Base-by-base conservation (phyloP, 2,113 vertebrate species). In the Corvus hawaiiensis region DNA sequence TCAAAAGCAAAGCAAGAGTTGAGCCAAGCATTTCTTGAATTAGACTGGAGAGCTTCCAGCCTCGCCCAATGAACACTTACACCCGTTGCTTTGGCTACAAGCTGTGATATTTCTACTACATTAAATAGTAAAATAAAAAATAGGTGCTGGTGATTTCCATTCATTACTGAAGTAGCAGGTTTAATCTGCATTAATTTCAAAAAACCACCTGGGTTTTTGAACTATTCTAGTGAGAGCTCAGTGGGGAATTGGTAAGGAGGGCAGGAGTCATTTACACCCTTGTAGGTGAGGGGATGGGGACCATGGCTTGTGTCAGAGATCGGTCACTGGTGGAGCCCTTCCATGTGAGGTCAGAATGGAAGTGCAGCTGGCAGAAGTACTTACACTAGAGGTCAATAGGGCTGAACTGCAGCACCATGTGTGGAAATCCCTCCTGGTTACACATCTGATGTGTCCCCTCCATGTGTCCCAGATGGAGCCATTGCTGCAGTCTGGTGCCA, bases 271-370 rank as follows among this genome's bases (percentile, higher is more conserved):
- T n/a, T 56, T 3, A 35, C 35, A 37, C 6, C 15, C 13, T 43
- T 19, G 2, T 3, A 10, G 54, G 24, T 8, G 10, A 51, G 44
- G 46, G 39, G 35, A 41, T 0, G 4, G 26, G 39, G 48, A 16
- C 30, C 12, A 6, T 0, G 0, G 39, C 54, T 62, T 62, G 32
- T 30, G 28, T 6, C 7, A 3, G 44, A 11, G 64, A 27, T 11
- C 1, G 0, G 18, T 44, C 16, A 1, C 20, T 32, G 4, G 2
- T 9, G 1, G 48, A 72, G 69, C 33, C 22, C 37, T 24, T 26
- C 55, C 0, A 0, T 13, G 44, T 13, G 59, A 41, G 26, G 33
- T 72, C 3, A 2, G 13, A 59, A 13, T 46, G 71, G 79, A 16
- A 46, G 27, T 4, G 2, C 32, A 46, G 49, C 46, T 48, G 55